Percentiles rank a stretch among this genome's conserved stretches.
Conservation (phyloP, 2,113 vertebrate genomes). For the Jaculus jaculus region DNA sequence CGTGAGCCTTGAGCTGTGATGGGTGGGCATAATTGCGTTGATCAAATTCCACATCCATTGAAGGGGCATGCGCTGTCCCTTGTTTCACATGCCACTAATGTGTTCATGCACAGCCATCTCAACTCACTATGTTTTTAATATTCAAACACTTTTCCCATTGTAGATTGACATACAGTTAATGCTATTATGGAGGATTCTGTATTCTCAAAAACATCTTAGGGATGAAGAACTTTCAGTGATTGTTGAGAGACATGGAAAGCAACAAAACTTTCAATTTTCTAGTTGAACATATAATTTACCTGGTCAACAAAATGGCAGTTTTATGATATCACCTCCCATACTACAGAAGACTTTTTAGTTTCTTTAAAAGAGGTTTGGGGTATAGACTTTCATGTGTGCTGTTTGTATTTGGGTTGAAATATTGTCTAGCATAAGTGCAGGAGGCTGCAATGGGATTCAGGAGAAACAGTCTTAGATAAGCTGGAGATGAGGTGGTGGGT, state of each 20-base stretch:
- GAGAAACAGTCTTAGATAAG: background rate
- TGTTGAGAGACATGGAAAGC: background rate
- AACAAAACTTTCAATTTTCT: background rate
- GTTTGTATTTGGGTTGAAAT: background rate
- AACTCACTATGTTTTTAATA: background rate
- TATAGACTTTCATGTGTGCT: background rate
- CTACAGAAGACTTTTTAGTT: background rate
- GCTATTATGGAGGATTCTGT: background rate
- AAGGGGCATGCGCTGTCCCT: background rate
- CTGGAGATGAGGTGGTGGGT: background rate
- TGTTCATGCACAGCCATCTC: background rate
- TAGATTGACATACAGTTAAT: background rate
- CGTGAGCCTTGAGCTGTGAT: accelerated
- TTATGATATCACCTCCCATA: background rate
- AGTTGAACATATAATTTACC: background rate
- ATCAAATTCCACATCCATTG: background rate
- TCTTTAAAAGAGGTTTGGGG: background rate
- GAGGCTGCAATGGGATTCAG: background rate
- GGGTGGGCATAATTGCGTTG: background rate
- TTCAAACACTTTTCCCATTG: background rate
- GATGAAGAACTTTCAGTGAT: background rate
- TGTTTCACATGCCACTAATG: background rate
- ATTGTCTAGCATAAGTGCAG: background rate
- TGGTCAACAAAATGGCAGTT: background rate
- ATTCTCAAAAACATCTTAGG: background rate